These are phyloP conservation scores for Helicorthomorpha holstii DNA, from an alignment of 1,140 invertebrate species.

Conservation along the genomic window DNA sequence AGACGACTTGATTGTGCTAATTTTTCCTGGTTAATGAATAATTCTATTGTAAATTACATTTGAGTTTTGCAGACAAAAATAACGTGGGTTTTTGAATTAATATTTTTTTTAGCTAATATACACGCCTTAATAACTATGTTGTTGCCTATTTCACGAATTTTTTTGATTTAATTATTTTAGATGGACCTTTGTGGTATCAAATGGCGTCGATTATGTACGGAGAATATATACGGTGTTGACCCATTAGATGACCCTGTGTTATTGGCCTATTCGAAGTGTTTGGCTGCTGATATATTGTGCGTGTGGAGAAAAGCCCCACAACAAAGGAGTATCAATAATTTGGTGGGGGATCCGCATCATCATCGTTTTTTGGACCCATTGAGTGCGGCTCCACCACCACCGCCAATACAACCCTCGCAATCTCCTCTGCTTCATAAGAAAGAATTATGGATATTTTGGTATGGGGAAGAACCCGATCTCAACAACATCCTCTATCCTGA, in stretches of 20 bases:
- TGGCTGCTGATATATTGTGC: slow-evolving; percentile 84
- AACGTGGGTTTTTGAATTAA: too few relatives aligned
- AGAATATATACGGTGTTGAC: slow-evolving; percentile 45
- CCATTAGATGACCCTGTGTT: slow-evolving; percentile 85
- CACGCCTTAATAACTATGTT: too few relatives aligned
- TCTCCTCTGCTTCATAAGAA: slow-evolving; percentile 43
- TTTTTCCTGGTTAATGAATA: too few relatives aligned
- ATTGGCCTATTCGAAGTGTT: slow-evolving; percentile 77
- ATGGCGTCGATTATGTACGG: slow-evolving; percentile 86
- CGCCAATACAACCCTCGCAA: slow-evolving; percentile 18
- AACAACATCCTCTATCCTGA: slow-evolving; percentile 28
- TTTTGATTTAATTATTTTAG: too few relatives aligned
- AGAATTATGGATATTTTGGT: slow-evolving; percentile 99
- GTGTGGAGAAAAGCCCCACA: slow-evolving; percentile 63
- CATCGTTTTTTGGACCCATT: slow-evolving; percentile 7
- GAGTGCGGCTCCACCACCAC: slow-evolving; percentile 3
- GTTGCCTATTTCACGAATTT: too few relatives aligned
- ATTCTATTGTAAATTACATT: too few relatives aligned
- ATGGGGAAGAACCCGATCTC: slow-evolving; percentile 83
- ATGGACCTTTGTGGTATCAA: slow-evolving; percentile 97
- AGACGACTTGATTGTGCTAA: too few relatives aligned
- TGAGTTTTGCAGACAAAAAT: too few relatives aligned
- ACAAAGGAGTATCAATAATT: slow-evolving; percentile 2
- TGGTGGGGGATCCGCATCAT: not conserved
- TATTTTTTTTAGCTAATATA: too few relatives aligned